Evolutionary conservation across 2,888 invertebrate species (phyloP).

Genomic region (Drosophila lacicola): DNA sequence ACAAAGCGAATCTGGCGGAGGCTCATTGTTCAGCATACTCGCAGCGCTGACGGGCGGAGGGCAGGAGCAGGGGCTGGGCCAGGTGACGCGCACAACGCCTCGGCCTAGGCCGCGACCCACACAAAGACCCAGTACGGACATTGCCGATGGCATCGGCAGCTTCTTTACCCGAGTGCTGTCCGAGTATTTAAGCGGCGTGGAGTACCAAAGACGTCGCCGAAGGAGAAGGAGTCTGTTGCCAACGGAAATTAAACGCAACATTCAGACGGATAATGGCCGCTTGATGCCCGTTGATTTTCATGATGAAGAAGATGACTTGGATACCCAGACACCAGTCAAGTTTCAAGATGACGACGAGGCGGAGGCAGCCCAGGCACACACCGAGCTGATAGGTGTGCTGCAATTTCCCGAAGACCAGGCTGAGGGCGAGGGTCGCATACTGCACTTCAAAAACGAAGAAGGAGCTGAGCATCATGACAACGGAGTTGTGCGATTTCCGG

Average conservation of each 20-base stretch:
- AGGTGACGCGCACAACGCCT: conserved; percentile 65
- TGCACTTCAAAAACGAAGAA: conserved; percentile 64
- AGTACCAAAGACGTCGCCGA: conserved; percentile 73
- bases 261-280: conserved; percentile 65
- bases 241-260: conserved; percentile 65
- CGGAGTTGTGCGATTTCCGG: conserved; percentile 59
- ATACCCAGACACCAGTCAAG: conserved; percentile 64
- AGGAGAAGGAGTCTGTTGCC: conserved; percentile 54
- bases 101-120: conserved; percentile 61
- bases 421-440: conserved; percentile 63
- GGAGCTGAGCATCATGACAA: conserved; percentile 51
- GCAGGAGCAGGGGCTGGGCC: conserved; percentile 31
- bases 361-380: conserved; percentile 66
- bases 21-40: conserved; percentile 78
- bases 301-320: conserved; percentile 72
- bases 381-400: conserved; percentile 68
- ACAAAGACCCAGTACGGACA: conserved; percentile 68
- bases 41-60: conserved; percentile 77
- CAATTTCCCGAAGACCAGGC: conserved; percentile 61
- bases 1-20: conserved; percentile 46
- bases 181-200: conserved; percentile 79
- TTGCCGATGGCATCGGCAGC: conserved; percentile 81
- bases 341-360: conserved; percentile 73
- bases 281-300: conserved; percentile 70
- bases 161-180: conserved; percentile 83